Percentiles rank a stretch among this genome's conserved stretches.
Conservation (phyloP, 2,113 vertebrate genomes). For the Pogonocichla stellata region DNA sequence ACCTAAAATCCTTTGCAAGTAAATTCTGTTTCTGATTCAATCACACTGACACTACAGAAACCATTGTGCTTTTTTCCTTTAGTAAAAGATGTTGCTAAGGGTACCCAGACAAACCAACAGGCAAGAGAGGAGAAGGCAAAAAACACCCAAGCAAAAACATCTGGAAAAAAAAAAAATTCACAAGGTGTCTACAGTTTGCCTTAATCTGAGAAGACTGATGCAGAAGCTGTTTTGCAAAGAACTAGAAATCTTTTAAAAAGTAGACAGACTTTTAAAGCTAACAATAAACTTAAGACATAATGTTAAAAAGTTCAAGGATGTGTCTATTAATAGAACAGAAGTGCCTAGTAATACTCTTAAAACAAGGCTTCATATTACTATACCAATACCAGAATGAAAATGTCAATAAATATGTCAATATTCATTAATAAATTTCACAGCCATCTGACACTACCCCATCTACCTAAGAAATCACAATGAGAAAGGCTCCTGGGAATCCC, state of each 20-base stretch:
- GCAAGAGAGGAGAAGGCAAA: not conserved
- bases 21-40: constrained; percentile 10
- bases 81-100: constrained; percentile 2
- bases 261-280: not conserved
- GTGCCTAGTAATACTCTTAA: not conserved
- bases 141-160: not conserved
- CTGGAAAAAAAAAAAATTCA: not conserved
- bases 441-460: not conserved
- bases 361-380: not conserved
- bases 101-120: not conserved
- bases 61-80: not conserved
- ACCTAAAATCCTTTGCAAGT: not conserved
- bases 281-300: not conserved
- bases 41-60: not conserved
- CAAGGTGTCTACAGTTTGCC: not conserved
- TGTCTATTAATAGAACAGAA: not conserved
- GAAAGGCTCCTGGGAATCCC: not conserved
- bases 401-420: not conserved
- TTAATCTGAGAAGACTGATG: not conserved
- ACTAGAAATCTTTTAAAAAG: not conserved
- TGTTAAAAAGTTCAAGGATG: not conserved
- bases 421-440: not conserved
- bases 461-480: not conserved
- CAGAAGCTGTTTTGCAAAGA: not conserved
- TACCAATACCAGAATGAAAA: not conserved